phyloP scores from a whole-genome alignment of 2,797 vertebrate species.

The Muscicapa comitata region DNA sequence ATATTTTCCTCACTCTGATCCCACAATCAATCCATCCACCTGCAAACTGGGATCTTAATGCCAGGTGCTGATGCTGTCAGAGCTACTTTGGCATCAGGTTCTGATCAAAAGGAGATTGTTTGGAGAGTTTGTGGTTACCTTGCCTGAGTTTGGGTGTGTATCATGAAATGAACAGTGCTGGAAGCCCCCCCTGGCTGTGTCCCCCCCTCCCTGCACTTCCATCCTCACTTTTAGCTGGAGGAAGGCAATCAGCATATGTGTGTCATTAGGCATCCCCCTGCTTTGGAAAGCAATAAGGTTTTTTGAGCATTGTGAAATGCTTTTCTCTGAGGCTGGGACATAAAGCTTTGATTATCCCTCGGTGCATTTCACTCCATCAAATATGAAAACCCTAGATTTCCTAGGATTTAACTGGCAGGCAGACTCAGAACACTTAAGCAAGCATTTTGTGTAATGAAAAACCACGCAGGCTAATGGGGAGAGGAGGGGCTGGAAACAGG shows the following conservation, averaged over 20 bases:
- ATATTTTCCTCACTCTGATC: background rate
- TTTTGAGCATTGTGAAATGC: constrained; percentile 8
- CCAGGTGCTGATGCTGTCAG: background rate
- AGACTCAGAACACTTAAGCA: constrained; percentile 8
- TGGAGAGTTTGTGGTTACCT: background rate
- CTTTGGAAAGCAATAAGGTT: constrained; percentile 5
- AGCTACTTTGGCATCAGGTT: background rate
- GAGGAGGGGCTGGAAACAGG: background rate
- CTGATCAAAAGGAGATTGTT: background rate
- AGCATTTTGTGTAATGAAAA: constrained; percentile 6
- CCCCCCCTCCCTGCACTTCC: background rate
- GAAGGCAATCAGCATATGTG: background rate
- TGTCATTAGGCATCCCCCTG: background rate
- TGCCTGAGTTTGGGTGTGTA: background rate
- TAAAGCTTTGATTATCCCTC: constrained; percentile 28
- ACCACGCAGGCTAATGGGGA: background rate
- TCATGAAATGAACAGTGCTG: background rate
- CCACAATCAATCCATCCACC: background rate
- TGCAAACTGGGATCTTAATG: background rate
- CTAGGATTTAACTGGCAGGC: constrained; percentile 11
- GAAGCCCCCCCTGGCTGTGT: background rate
- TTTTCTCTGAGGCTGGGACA: constrained; percentile 20
- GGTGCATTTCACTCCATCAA: constrained; percentile 61
- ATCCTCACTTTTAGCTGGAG: background rate
- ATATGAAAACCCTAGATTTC: constrained; percentile 45